Conservation (phyloP, 2,888 invertebrate species). For the Exephanes ischioxanthus region DNA sequence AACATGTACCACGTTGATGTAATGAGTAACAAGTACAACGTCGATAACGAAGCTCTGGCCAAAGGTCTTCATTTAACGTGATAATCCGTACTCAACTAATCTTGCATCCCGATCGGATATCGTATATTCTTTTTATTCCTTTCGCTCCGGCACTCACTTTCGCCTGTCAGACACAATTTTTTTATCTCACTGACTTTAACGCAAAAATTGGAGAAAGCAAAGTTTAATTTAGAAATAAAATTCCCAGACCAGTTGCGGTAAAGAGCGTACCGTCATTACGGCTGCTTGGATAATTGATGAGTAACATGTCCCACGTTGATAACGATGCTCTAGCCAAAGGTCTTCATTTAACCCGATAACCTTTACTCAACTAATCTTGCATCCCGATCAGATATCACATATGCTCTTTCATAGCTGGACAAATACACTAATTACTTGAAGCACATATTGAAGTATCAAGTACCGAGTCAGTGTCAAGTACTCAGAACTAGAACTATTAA, state of each 20-base stretch:
- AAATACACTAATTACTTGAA: too few relatives aligned
- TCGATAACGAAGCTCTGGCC: background rate
- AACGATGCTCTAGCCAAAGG: too few relatives aligned
- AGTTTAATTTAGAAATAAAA: background rate
- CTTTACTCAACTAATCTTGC: background rate
- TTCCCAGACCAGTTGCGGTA: background rate
- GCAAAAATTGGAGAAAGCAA: background rate
- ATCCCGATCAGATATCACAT: background rate
- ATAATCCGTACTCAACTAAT: background rate
- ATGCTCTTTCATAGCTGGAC: background rate
- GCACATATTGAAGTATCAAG: too few relatives aligned
- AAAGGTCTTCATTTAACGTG: background rate
- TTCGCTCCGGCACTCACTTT: background rate
- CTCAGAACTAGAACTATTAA: too few relatives aligned
- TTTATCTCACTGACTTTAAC: background rate
- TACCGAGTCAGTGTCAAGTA: too few relatives aligned
- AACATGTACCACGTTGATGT: too few relatives aligned
- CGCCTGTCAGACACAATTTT: background rate
- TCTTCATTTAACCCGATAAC: background rate
- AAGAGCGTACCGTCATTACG: background rate
- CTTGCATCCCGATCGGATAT: background rate
- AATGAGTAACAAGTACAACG: background rate
- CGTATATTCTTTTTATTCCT: background rate
- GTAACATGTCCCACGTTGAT: too few relatives aligned
- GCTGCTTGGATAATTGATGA: background rate